Conservation (phyloP, 2,113 vertebrate genomes). For the Aepyceros melampus region DNA sequence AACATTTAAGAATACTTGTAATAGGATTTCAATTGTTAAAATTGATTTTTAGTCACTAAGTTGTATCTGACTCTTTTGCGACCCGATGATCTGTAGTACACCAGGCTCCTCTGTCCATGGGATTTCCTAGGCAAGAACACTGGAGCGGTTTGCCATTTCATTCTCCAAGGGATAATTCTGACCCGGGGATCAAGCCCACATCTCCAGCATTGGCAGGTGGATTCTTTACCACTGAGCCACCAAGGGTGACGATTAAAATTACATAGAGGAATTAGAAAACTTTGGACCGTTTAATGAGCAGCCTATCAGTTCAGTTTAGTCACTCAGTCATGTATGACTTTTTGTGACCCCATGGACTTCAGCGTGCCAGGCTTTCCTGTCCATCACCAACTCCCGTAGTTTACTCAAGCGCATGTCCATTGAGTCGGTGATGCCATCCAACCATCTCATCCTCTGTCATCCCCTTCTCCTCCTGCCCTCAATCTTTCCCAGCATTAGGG, state of each 20-base stretch:
- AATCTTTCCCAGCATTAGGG: not conserved
- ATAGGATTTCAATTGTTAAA: not conserved
- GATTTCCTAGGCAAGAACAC: not conserved
- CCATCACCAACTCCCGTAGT: not conserved
- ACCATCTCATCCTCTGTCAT: fast-evolving
- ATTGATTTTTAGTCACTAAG: not conserved
- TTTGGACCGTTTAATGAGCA: not conserved
- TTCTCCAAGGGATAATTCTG: not conserved
- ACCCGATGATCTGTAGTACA: not conserved
- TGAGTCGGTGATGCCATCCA: not conserved
- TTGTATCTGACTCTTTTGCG: not conserved
- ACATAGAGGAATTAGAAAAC: not conserved
- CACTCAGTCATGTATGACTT: fast-evolving
- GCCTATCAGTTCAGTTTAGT: not conserved
- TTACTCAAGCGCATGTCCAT: not conserved
- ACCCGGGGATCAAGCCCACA: not conserved
- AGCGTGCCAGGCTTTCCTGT: not conserved
- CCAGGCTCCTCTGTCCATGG: not conserved
- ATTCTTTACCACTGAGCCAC: not conserved
- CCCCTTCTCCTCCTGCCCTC: not conserved
- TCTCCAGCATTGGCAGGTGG: not conserved
- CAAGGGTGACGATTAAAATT: not conserved
- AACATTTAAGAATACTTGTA: not conserved
- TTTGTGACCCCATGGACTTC: not conserved
- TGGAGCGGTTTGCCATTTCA: not conserved